Conservation (phyloP, 2,113 vertebrate genomes). For the Macrotus californicus region DNA sequence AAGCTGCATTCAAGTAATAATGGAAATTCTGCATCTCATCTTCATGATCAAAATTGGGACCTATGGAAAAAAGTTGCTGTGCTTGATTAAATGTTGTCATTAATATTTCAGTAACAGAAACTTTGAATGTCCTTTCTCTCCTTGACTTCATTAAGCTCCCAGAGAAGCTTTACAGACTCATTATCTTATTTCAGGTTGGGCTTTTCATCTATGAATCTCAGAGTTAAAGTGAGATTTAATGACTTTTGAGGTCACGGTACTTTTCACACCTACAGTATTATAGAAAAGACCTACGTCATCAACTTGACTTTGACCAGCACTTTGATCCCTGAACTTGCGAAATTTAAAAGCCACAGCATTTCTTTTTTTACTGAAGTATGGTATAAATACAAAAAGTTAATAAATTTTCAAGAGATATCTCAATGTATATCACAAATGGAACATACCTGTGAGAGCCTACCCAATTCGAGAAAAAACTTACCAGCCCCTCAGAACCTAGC, state of each 20-base stretch:
- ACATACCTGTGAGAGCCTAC: not conserved
- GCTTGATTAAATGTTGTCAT: conserved; percentile 63
- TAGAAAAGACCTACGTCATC: conserved; percentile 38
- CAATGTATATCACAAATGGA: not conserved
- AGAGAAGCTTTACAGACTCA: conserved; percentile 64
- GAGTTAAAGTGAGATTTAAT: conserved; percentile 67
- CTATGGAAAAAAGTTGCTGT: conserved; percentile 19
- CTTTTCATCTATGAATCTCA: conserved; percentile 63
- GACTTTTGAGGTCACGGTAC: conserved; percentile 52
- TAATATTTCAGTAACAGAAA: conserved; percentile 68
- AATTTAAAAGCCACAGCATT: conserved; percentile 38
- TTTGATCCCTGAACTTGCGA: conserved; percentile 42
- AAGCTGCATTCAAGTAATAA: conserved; percentile 35
- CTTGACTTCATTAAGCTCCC: conserved; percentile 70
- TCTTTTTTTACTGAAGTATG: not conserved
- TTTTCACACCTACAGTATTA: conserved; percentile 27
- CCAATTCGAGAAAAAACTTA: not conserved
- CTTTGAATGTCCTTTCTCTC: conserved; percentile 67
- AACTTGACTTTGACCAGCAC: conserved; percentile 16
- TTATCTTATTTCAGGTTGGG: conserved; percentile 66
- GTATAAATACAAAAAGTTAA: not conserved
- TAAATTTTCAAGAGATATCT: not conserved
- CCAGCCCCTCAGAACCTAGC: not conserved
- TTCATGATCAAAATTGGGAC: not conserved
- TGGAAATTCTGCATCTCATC: not conserved